phyloP scores from a whole-genome alignment of 2,113 vertebrate genomes.

The Indicator indicator region DNA sequence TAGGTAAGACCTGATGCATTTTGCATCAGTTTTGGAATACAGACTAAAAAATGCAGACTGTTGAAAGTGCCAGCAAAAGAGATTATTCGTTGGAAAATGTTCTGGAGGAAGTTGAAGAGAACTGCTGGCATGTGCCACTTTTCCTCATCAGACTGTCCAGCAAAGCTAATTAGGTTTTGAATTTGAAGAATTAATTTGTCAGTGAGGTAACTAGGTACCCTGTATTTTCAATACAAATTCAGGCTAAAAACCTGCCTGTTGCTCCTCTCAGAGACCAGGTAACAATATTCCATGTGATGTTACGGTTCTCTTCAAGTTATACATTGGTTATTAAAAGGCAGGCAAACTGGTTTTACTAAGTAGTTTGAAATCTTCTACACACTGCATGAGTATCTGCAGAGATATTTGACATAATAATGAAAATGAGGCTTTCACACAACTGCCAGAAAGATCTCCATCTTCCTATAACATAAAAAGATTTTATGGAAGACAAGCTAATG shows the following conservation, averaged over 20 bases:
- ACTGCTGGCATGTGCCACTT: neutral
- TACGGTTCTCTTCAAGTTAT: neutral
- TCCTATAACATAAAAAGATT: neutral
- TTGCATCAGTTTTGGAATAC: neutral
- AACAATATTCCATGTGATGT: neutral
- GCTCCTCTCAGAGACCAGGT: neutral
- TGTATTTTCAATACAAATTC: neutral
- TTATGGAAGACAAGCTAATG: neutral
- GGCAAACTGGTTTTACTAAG: neutral
- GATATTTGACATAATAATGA: neutral
- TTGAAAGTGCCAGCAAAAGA: neutral
- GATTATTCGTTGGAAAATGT: neutral
- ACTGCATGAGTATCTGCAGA: neutral
- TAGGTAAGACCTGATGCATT: neutral
- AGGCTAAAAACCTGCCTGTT: neutral
- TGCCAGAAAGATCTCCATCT: neutral
- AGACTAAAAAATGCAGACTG: neutral
- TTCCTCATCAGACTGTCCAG: neutral
- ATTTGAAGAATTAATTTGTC: neutral
- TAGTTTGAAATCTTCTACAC: neutral
- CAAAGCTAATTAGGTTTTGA: neutral
- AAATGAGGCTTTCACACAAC: neutral
- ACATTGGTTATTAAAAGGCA: neutral
- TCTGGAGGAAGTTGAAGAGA: neutral
- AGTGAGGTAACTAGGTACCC: neutral